A percentile compares a stretch with the other conserved stretches of the same genome.
phyloP scores from a whole-genome alignment of 2,888 invertebrate genomes.

The Selenia dentaria region DNA sequence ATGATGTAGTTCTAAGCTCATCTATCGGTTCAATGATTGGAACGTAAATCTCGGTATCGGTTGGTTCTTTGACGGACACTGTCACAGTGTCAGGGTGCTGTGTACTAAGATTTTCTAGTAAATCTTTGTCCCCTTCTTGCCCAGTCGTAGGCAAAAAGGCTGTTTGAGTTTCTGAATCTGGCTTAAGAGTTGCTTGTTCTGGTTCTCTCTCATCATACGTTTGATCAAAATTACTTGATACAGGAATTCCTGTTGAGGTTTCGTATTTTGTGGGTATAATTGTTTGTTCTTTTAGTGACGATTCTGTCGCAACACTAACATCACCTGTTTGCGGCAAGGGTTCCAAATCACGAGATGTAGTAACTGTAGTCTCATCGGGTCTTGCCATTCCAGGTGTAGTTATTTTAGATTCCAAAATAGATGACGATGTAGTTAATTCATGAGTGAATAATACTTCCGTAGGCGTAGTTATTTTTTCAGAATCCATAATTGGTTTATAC shows the following conservation, averaged over 20 bases:
- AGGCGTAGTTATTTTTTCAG: constrained; percentile 9
- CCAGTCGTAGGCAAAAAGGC: not conserved
- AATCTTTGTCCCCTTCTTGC: constrained; percentile 1
- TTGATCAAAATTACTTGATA: not conserved
- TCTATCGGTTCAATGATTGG: constrained; percentile 3
- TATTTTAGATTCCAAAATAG: constrained; percentile 12
- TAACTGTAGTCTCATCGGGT: constrained; percentile 13
- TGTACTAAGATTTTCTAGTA: constrained; percentile 10
- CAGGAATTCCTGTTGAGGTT: not conserved
- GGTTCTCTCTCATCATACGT: not conserved
- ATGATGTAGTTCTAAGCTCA: constrained; percentile 10
- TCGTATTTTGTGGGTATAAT: not conserved
- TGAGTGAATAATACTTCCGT: constrained; percentile 1
- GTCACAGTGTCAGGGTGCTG: constrained; percentile 7
- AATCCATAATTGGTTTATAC: constrained; percentile 6
- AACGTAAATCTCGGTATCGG: constrained; percentile 4
- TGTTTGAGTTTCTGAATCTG: constrained; percentile 1
- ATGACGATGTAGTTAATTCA: constrained; percentile 13
- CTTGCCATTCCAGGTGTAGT: constrained; percentile 9
- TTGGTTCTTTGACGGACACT: constrained; percentile 5
- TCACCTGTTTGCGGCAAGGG: constrained; percentile 6
- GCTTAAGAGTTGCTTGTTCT: not conserved
- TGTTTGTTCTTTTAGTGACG: constrained; percentile 5
- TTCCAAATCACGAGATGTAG: not conserved
- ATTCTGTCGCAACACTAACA: constrained; percentile 10